Base-by-base conservation (phyloP, 2,113 vertebrate genomes). In the Cygnus buccinator region DNA sequence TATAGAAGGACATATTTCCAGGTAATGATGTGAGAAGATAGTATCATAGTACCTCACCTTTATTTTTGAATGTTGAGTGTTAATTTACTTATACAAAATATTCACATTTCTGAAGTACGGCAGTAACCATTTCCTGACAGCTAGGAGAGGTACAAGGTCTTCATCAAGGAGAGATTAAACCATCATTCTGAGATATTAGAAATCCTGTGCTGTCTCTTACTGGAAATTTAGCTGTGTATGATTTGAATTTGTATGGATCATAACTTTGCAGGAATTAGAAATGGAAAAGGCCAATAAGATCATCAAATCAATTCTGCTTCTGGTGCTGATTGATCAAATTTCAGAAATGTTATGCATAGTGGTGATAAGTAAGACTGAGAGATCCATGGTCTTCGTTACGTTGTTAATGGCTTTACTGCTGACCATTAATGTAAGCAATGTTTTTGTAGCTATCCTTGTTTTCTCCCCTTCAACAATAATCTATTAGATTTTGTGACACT, bases 361-460 rank as follows among this genome's bases (percentile, higher is more conserved):
- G n/a, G 31, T 87, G 81, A 84, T 74, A 58, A 84, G 66, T 55
- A 78, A 67, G 35, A 44, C 59, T 84, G 71, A 79, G 91, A 71
- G 77, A 63, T 85, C 35, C 35, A 0, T 55, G 18, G 84, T 67
- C 18, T 76, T 62, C 63, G 8, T 74, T 70, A 87, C 46, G 57
- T 83, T 95, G 67, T 54, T 78, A 48, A 67, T 71, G 75, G 41
- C 74, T 68, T 78, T 79, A 33, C 75, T 83, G 55, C 84, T 90
- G 84, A 87, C 14, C 28, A 29, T 41, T 86, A 52, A 50, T 83
- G 67, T 9, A 0, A 86, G 66, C 88, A 70, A 74, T 75, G 62
- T 59, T 96, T 97, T 72, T 95, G 85, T 93, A 81, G 76, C 65
- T 31, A 4, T 87, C 55, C 43, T 74, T 89, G 33, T 75, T 97